These are phyloP conservation scores for Philypnodon macrostomus DNA, from an alignment of 2,797 vertebrate genomes.

Conservation along the genomic window DNA sequence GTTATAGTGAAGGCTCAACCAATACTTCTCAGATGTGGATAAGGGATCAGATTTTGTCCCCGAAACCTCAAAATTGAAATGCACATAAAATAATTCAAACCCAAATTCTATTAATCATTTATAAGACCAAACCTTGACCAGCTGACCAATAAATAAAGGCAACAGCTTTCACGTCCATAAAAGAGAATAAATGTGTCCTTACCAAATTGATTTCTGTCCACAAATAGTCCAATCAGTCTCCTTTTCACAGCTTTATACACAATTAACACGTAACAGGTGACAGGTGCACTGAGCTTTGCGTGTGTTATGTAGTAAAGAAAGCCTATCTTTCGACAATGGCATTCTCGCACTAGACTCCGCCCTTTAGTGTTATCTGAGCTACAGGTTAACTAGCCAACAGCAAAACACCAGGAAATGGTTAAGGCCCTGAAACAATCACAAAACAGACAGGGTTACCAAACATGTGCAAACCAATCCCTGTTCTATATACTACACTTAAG, in stretches of 20 bases:
- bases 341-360: constrained; percentile 51
- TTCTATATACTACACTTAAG: not conserved
- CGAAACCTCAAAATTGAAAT: too few relatives aligned
- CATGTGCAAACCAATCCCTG: not conserved
- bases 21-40: constrained; percentile 9
- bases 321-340: constrained; percentile 36
- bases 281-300: constrained; percentile 51
- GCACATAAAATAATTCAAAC: too few relatives aligned
- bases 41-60: too few relatives aligned
- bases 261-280: constrained; percentile 12
- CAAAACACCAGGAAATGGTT: constrained; percentile 33
- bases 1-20: constrained; percentile 2
- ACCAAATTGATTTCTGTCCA: constrained; percentile 51
- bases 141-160: too few relatives aligned
- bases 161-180: constrained; percentile 1
- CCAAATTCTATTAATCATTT: constrained; percentile 19
- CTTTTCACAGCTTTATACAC: constrained; percentile 28
- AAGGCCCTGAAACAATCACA: constrained; percentile 5
- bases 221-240: constrained; percentile 5
- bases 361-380: constrained; percentile 57
- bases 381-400: constrained; percentile 28
- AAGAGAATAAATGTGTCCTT: not conserved
- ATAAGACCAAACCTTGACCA: not conserved
- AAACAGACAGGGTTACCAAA: constrained; percentile 2
- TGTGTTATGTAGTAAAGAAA: constrained; percentile 34